These are phyloP conservation scores for Margarornis squamiger DNA, from an alignment of 2,797 vertebrate genomes.

Conservation along the genomic window DNA sequence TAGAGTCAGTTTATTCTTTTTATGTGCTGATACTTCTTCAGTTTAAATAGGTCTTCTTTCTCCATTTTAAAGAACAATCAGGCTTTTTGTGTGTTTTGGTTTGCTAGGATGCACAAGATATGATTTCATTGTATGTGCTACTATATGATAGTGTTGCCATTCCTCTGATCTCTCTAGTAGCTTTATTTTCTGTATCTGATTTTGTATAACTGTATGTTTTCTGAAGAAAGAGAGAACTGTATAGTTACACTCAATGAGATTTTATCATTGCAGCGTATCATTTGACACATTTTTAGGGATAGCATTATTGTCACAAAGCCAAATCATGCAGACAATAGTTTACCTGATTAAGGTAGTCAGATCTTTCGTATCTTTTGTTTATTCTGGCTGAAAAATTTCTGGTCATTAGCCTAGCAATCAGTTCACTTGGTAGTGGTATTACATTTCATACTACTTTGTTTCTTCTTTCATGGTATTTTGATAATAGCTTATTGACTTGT, in stretches of 20 bases:
- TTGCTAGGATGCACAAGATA: neutral
- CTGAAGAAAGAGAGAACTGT: neutral
- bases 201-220: neutral
- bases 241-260: neutral
- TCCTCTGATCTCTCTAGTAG: neutral
- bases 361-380: neutral
- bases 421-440: neutral
- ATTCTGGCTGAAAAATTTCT: neutral
- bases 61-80: neutral
- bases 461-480: neutral
- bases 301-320: neutral
- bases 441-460: neutral
- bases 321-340: neutral
- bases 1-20: neutral
- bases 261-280: neutral
- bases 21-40: neutral
- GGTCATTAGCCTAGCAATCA: neutral
- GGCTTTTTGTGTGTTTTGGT: neutral
- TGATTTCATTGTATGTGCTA: neutral
- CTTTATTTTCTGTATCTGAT: neutral
- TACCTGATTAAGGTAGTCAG: neutral
- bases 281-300: neutral
- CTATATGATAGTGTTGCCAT: neutral
- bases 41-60: neutral
- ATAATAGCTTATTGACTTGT: neutral